Base-by-base conservation (phyloP, 2,797 vertebrate species). In the Sorex maritimensis region DNA sequence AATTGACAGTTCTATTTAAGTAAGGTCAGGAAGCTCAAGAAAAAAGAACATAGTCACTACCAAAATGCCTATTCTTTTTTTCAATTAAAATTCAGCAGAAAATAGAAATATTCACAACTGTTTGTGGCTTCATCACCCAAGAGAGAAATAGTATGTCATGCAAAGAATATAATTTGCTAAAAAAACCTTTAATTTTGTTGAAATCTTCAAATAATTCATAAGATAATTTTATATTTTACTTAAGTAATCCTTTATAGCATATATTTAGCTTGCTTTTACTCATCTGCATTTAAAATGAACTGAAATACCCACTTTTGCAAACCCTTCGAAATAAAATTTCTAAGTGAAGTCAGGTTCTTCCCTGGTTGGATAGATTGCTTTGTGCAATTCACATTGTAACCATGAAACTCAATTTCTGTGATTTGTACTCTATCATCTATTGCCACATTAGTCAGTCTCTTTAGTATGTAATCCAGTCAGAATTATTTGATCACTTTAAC, bases 401-500 rank as follows among this genome's bases (percentile, higher is more conserved):
- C 90, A 69, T 81, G 67, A 91, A 96, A 93, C 92, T 65, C 90
- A 91, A 83, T 91, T 92, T 95, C 19, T 92, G 44, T 89, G 90
- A 93, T 94, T 90, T 90, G 95, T 19, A 81, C 65, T 72, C n/a
- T 72, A 15, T 87, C 86, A 94, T 84, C 81, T 81, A 81, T 73
- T 94, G 14, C 75, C 63, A 82, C 80, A 84, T 93, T 95, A 78
- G 10, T 74, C 82, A 87, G 0, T 0, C 15, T 86, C 72, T 90
- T 81, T 84, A 65, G 38, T 58, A 89, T 34, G 34, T 34, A 11
- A 65, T 74, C 46, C 67, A 67, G 74, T 93, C 75, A 83, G 80
- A 97, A 74, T 79, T 93, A 94, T 89, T 72, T 96, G 94, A 73
- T 91, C 69, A 72, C 67, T 24, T 91, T 90, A 89, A 89, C 79